These are phyloP conservation scores for Thoracochromis brauschi DNA, from an alignment of 2,113 vertebrate species.

Conservation along the genomic window DNA sequence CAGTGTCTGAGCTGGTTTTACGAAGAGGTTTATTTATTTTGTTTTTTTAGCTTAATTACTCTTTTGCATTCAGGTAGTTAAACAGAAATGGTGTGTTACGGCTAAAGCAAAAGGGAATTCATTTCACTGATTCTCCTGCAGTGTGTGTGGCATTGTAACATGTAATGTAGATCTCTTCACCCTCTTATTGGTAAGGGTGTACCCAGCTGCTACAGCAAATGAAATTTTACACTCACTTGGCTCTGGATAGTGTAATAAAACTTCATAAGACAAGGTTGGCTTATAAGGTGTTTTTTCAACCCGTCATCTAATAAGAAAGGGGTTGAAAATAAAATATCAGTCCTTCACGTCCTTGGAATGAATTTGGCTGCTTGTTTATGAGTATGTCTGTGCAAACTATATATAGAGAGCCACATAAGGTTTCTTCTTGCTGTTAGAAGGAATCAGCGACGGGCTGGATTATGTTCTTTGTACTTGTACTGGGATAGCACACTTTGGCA, in stretches of 20 bases:
- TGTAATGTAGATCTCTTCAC: background rate
- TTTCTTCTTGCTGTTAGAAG: no score
- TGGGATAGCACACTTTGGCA: no score
- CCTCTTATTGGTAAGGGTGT: background rate
- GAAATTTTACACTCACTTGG: background rate
- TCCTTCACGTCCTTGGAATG: conserved; percentile 23
- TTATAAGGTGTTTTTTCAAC: background rate
- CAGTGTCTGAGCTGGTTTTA: conserved; percentile 50
- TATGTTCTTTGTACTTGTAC: no score
- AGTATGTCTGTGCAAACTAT: conserved; percentile 29
- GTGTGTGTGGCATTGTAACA: background rate
- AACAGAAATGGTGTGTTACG: background rate
- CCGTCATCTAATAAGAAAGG: background rate
- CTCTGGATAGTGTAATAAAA: background rate
- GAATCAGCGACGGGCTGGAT: no score
- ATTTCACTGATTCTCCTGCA: conserved; percentile 41
- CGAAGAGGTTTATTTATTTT: background rate
- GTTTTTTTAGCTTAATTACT: background rate
- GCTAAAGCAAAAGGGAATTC: background rate
- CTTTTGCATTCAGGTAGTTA: background rate
- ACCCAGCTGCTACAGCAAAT: background rate
- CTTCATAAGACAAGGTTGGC: background rate
- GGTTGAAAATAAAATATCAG: background rate
- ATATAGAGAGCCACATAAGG: background rate
- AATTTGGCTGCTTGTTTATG: conserved; percentile 1